phyloP scores from a whole-genome alignment of 2,888 invertebrate species.

The Sialis lutaria region DNA sequence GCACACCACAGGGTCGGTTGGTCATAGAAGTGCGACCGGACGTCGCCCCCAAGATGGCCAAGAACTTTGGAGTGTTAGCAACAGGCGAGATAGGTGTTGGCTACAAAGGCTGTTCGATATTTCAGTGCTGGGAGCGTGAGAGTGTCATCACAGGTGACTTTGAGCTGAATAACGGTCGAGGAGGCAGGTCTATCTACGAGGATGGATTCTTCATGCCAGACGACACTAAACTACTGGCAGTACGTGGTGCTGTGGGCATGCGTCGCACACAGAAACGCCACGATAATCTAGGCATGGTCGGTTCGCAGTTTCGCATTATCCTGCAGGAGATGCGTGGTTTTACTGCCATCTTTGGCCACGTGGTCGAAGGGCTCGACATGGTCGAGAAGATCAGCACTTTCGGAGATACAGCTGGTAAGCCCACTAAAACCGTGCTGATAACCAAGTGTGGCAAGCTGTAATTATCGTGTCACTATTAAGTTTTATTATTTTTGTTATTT shows the following conservation, averaged over 20 bases:
- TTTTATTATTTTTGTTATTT: background rate
- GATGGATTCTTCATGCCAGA: conserved; percentile 67
- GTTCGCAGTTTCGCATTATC: conserved; percentile 68
- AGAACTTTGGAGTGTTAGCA: conserved; percentile 55
- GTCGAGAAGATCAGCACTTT: conserved; percentile 61
- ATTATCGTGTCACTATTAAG: conserved; percentile 3
- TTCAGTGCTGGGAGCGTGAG: conserved; percentile 70
- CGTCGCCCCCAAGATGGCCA: conserved; percentile 65
- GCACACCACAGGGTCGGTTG: conserved; percentile 48
- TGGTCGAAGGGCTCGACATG: conserved; percentile 61
- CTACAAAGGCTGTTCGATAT: conserved; percentile 63
- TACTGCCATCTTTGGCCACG: conserved; percentile 66
- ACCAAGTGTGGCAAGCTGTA: conserved; percentile 58
- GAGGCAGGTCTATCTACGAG: conserved; percentile 59
- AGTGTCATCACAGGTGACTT: conserved; percentile 69
- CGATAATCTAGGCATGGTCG: conserved; percentile 66
- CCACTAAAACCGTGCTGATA: conserved; percentile 54
- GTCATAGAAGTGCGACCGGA: conserved; percentile 63
- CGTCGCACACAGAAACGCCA: conserved; percentile 62
- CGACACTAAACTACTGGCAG: conserved; percentile 57
- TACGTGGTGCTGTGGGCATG: conserved; percentile 67
- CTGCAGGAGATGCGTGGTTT: conserved; percentile 68
- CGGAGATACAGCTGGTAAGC: conserved; percentile 63
- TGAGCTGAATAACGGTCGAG: conserved; percentile 64
- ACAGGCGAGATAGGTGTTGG: conserved; percentile 59